A percentile compares a stretch with the other conserved stretches of the same genome.
Conservation (phyloP, 1,140 invertebrate genomes). For the Halictus rubicundus region DNA sequence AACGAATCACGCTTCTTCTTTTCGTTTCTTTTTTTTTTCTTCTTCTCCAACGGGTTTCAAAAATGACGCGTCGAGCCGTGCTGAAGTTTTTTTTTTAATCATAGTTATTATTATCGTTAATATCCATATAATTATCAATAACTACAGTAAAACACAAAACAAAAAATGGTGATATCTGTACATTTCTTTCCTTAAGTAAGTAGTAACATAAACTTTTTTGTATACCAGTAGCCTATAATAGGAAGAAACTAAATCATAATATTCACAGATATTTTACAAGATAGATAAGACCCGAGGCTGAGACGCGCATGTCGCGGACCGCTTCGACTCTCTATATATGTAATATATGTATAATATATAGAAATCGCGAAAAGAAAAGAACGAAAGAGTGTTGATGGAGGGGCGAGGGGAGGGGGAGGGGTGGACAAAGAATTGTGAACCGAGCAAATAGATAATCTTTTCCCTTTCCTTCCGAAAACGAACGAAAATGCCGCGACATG, state of each 20-base stretch:
- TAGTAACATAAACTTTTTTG: conserved; percentile 78
- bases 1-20: not conserved
- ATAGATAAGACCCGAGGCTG: conserved; percentile 71
- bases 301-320: conserved; percentile 67
- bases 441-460: conserved; percentile 18
- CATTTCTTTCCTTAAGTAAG: conserved; percentile 77
- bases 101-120: conserved; percentile 82
- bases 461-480: conserved; percentile 14
- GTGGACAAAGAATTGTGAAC: conserved; percentile 15
- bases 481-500: conserved; percentile 63
- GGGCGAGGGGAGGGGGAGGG: not conserved
- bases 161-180: conserved; percentile 80
- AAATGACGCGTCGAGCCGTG: conserved; percentile 55
- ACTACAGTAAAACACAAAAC: conserved; percentile 82
- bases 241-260: conserved; percentile 81
- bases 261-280: conserved; percentile 82
- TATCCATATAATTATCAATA: conserved; percentile 82
- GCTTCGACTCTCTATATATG: not conserved
- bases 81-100: conserved; percentile 77
- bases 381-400: not conserved
- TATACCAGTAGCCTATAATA: conserved; percentile 79
- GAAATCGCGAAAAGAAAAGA: not conserved
- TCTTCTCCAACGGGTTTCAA: conserved; percentile 38
- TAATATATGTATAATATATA: conserved; percentile 13
- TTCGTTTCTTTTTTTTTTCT: too few species aligned